These are phyloP conservation scores for Ophion costatus DNA, from an alignment of 2,888 invertebrate species.

Conservation along the genomic window DNA sequence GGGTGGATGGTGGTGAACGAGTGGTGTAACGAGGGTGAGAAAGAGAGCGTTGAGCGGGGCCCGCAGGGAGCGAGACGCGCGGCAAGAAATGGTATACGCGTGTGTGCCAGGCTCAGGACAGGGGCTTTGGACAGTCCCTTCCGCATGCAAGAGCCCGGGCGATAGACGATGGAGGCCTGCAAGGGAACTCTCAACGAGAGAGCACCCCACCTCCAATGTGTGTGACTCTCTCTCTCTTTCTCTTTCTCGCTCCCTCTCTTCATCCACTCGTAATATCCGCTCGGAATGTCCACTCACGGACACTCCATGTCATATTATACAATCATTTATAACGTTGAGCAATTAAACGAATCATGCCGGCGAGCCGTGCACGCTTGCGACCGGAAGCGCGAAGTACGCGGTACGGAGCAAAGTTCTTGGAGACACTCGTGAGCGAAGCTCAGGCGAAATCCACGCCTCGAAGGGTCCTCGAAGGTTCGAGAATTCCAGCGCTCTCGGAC, in stretches of 20 bases:
- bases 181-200: constrained; percentile 46
- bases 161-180: constrained; percentile 61
- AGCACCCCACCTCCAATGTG: constrained; percentile 4
- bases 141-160: constrained; percentile 50
- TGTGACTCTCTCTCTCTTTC: constrained; percentile 6
- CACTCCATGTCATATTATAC: constrained; percentile 64
- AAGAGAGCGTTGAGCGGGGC: neutral
- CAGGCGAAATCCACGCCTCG: neutral
- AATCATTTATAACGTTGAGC: constrained; percentile 53
- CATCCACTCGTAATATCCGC: constrained; percentile 18
- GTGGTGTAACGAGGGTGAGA: constrained; percentile 32
- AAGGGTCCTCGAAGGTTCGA: neutral
- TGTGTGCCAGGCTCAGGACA: constrained; percentile 49
- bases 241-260: neutral
- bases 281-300: constrained; percentile 67
- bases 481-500: neutral
- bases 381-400: neutral
- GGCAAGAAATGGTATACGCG: constrained; percentile 62
- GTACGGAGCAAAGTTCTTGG: neutral
- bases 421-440: neutral
- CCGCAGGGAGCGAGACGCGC: constrained; percentile 31
- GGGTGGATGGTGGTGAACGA: constrained; percentile 22
- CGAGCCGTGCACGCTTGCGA: neutral
- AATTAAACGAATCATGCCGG: constrained; percentile 52
- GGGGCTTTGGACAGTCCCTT: constrained; percentile 46